Conservation (phyloP, 2,797 vertebrate species). For the Alouatta caraya region DNA sequence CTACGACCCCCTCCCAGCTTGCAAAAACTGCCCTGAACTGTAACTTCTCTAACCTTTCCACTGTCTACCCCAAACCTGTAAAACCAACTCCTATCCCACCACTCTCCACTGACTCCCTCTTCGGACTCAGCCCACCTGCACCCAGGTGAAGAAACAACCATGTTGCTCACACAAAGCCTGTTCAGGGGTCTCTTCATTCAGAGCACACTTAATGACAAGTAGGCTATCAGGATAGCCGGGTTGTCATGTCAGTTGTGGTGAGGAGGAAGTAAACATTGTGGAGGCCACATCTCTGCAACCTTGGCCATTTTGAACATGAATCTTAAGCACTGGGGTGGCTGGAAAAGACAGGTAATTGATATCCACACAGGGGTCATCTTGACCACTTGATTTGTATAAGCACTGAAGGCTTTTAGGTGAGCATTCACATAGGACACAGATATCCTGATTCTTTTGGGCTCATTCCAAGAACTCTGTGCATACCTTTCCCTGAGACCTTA, state of each 20-base stretch:
- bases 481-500: neutral
- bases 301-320: neutral
- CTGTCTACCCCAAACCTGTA: too few species aligned
- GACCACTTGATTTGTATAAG: neutral
- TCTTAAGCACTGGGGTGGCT: neutral
- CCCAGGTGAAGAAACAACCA: too few species aligned
- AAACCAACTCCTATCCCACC: too few species aligned
- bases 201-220: too few species aligned
- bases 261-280: neutral
- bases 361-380: neutral
- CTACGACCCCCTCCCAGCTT: too few species aligned
- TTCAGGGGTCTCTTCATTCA: too few species aligned
- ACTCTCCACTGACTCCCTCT: too few species aligned
- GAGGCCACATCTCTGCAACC: neutral
- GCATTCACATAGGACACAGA: neutral
- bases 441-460: neutral
- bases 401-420: neutral
- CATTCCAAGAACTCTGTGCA: neutral
- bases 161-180: too few species aligned
- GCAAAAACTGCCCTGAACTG: too few species aligned
- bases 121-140: too few species aligned
- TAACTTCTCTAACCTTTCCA: too few species aligned
- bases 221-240: too few species aligned
- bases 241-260: neutral
- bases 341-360: neutral